Conservation (phyloP, 2,797 vertebrate species). For the Vultur gryphus region DNA sequence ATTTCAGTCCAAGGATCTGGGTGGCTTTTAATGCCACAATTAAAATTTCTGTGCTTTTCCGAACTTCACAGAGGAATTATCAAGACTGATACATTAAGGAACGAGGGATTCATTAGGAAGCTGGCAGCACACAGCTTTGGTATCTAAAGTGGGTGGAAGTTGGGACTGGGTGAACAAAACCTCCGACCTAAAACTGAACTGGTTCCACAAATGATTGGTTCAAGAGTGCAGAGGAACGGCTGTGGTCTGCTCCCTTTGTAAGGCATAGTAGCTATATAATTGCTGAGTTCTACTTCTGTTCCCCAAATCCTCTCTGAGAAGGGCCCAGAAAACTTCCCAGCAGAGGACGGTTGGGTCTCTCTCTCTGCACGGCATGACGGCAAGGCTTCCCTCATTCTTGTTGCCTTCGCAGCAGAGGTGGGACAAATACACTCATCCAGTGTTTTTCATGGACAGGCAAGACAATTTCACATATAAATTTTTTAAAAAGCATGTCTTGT, state of each 20-base stretch:
- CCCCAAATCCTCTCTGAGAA: neutral
- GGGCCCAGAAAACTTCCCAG: neutral
- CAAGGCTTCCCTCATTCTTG: neutral
- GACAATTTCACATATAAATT: neutral
- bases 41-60: constrained; percentile 27
- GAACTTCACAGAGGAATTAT: constrained; percentile 32
- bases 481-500: neutral
- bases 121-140: neutral
- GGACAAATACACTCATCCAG: neutral
- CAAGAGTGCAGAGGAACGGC: neutral
- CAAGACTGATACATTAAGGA: constrained; percentile 33
- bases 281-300: neutral
- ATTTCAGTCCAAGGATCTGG: constrained; percentile 19
- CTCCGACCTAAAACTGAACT: neutral
- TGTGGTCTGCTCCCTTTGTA: neutral
- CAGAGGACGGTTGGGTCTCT: neutral
- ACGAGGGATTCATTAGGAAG: neutral
- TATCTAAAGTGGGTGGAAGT: neutral
- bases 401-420: neutral
- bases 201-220: neutral
- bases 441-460: neutral
- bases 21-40: constrained; percentile 33
- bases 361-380: neutral
- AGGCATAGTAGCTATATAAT: accelerated
- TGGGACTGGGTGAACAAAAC: neutral